Base-by-base conservation (phyloP, 2,888 invertebrate genomes). In the Drosophila suboccidentalis region DNA sequence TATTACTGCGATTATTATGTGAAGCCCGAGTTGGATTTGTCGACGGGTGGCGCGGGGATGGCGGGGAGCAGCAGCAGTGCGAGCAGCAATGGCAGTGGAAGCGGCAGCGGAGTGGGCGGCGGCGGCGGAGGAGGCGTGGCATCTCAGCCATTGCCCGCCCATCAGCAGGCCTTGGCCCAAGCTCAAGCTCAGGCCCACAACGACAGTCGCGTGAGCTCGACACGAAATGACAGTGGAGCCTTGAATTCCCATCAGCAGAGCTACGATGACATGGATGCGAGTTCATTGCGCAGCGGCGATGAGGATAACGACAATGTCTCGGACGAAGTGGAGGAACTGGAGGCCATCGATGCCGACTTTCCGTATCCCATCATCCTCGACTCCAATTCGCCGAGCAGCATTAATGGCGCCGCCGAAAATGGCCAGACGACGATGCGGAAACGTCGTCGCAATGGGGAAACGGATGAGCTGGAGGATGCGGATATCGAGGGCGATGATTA, bases 301-400 rank as follows among this genome's bases (percentile, higher is more conserved):
- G 81, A 82, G 22, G 87, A 86, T 32, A 85, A 64, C 8, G 80
- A 80, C 43, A 80, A 90, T 53, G 89, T 79, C 8, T 91, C 91
- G 22, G 91, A 91, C 43, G 92, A 91, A 70, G 89, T 92, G 3
- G 92, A 92, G 65, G 92, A 92, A 57, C 62, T 92, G 53, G 92
- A 92, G 54, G 92, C 92, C 15, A 92, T 92, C 50, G 92, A 92
- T 78, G 92, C 92, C 0, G 92, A 92, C 57, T 92, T 92, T 36
- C 92, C 92, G 4, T 92, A 92, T 86, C 92, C 92, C 26, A 82
- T 92, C 41, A 92, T 92, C 55, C 81, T 92, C 26, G 91, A 91
- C 51, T 90, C 92, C 0, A 89, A 90, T 47, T 90, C 92, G 32
- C 79, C 87, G 32, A 78, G 73, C 41, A 89, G 75, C 58, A 22